phyloP scores from a whole-genome alignment of 2,113 vertebrate genomes.

The Anhinga anhinga region DNA sequence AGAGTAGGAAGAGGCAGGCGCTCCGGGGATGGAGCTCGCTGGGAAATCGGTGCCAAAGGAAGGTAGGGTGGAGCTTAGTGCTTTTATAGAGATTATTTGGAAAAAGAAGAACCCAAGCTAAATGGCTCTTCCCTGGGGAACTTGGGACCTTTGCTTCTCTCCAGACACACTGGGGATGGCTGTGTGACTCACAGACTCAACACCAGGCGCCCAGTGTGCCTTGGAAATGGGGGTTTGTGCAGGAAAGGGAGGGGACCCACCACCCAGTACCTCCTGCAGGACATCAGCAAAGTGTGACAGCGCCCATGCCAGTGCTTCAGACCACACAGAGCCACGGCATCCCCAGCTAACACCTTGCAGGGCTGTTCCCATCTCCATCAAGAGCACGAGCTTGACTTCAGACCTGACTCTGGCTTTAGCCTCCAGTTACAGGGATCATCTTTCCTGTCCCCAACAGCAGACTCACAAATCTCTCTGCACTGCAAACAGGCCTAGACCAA shows the following conservation, averaged over 20 bases:
- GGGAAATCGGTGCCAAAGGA: not conserved
- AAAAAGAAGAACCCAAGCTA: not conserved
- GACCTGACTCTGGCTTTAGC: not conserved
- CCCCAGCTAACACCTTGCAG: not conserved
- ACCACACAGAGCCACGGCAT: rapidly evolving
- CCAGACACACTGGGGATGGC: not conserved
- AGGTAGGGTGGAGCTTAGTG: not conserved
- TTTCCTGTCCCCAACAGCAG: not conserved
- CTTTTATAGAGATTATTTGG: not conserved
- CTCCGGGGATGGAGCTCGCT: not conserved
- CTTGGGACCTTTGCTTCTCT: not conserved
- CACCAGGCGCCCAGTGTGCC: not conserved
- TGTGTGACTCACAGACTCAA: not conserved
- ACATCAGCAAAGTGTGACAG: not conserved
- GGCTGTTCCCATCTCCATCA: no score
- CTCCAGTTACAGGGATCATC: not conserved
- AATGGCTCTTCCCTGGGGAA: not conserved
- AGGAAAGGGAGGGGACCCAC: not conserved
- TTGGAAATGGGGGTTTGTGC: not conserved
- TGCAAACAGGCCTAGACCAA: not conserved
- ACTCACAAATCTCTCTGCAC: not conserved
- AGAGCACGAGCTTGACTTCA: not conserved
- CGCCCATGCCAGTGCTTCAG: rapidly evolving
- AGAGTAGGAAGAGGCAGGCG: not conserved
- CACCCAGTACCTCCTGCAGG: not conserved